phyloP scores from a whole-genome alignment of 2,888 invertebrate species.

The Unio pictorum region DNA sequence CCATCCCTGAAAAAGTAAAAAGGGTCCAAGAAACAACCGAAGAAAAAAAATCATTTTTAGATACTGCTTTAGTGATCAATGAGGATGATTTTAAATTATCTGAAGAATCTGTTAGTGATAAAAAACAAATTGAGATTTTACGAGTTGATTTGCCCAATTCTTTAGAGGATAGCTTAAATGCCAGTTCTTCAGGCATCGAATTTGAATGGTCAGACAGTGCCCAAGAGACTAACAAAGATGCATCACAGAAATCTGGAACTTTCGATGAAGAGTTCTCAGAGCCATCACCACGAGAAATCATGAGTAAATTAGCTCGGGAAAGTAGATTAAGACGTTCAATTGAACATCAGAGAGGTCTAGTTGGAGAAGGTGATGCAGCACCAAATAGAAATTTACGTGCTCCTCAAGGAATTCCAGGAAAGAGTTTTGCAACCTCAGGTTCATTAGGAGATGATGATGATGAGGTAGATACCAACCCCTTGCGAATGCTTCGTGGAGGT shows the following conservation, averaged over 20 bases:
- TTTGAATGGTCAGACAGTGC: constrained; percentile 34
- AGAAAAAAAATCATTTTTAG: constrained; percentile 22
- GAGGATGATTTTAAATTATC: constrained; percentile 33
- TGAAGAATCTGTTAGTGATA: constrained; percentile 30
- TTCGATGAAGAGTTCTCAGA: constrained; percentile 59
- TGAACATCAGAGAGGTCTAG: constrained; percentile 59
- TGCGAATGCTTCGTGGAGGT: constrained; percentile 77
- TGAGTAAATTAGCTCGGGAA: constrained; percentile 63
- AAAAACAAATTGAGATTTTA: constrained; percentile 25
- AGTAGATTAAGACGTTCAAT: constrained; percentile 57
- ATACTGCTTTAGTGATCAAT: constrained; percentile 27
- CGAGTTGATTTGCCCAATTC: constrained; percentile 36
- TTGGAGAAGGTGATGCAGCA: constrained; percentile 34
- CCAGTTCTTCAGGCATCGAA: constrained; percentile 20
- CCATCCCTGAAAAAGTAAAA: constrained; percentile 32
- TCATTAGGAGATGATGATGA: constrained; percentile 66
- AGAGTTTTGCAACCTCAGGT: constrained; percentile 26
- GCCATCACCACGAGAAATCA: constrained; percentile 64
- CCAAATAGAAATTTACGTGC: constrained; percentile 58
- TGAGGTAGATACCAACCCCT: constrained; percentile 76
- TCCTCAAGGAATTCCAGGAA: constrained; percentile 64
- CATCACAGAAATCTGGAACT: constrained; percentile 40
- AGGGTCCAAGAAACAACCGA: constrained; percentile 25
- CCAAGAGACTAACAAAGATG: constrained; percentile 28
- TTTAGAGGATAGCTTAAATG: constrained; percentile 24